Percentiles rank a stretch among this genome's conserved stretches.
phyloP scores from a whole-genome alignment of 2,113 vertebrate genomes.

The Felis chaus region DNA sequence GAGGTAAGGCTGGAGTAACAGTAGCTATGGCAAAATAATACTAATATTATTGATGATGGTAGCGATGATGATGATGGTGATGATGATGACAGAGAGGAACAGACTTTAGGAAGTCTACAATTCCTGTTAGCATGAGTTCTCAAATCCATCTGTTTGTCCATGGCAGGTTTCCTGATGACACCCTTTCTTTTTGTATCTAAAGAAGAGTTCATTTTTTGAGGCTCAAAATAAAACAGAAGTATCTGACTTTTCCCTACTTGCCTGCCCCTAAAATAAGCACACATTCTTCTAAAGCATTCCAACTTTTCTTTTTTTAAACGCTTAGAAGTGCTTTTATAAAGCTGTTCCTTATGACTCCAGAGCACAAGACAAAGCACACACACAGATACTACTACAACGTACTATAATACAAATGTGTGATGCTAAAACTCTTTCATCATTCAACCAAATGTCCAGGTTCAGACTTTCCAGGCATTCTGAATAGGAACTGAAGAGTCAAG shows the following conservation, averaged over 20 bases:
- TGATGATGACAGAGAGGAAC: background rate
- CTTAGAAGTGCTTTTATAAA: background rate
- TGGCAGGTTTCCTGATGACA: background rate
- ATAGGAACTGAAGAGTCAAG: background rate
- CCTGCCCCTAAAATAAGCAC: background rate
- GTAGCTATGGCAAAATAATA: background rate
- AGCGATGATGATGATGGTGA: background rate
- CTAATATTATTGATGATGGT: background rate
- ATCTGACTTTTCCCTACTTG: background rate
- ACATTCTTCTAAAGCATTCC: background rate
- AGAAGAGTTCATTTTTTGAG: background rate
- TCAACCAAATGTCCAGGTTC: background rate
- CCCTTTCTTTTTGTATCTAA: background rate
- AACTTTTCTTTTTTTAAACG: background rate
- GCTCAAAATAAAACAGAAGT: background rate
- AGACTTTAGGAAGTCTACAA: background rate
- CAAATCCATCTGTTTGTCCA: background rate
- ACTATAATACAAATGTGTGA: background rate
- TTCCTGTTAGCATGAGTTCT: background rate
- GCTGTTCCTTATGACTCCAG: background rate
- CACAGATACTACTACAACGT: background rate
- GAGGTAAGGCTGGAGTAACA: background rate
- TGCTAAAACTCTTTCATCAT: background rate
- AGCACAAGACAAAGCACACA: constrained; percentile 25
- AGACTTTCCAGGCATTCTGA: background rate